These are phyloP conservation scores for Penelope pileata DNA, from an alignment of 2,113 vertebrate species.

Conservation along the genomic window DNA sequence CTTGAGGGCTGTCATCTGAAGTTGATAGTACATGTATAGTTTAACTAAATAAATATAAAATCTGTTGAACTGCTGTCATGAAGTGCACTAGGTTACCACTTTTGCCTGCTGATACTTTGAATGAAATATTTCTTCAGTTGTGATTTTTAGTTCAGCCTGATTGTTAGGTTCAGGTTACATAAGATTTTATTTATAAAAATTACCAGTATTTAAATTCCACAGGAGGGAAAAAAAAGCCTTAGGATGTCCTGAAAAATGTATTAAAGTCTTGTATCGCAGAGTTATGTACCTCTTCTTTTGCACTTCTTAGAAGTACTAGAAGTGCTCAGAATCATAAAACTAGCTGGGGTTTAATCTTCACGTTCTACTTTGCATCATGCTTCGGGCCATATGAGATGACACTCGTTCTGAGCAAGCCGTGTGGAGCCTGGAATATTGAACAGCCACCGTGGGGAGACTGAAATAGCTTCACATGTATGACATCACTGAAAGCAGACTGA, in stretches of 20 bases:
- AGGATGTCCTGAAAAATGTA: background rate
- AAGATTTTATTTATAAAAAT: background rate
- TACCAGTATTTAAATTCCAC: background rate
- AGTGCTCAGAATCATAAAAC: background rate
- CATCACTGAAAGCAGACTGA: background rate
- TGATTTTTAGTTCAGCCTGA: background rate
- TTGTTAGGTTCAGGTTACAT: background rate
- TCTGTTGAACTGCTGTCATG: background rate
- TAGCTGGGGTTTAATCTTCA: background rate
- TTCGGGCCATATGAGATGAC: background rate
- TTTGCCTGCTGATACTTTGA: background rate
- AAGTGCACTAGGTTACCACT: background rate
- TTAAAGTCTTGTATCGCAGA: background rate
- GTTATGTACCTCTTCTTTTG: background rate
- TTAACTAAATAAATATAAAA: background rate
- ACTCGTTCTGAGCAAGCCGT: background rate
- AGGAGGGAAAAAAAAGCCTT: background rate
- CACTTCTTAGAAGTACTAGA: background rate
- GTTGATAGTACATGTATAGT: background rate
- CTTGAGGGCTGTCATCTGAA: background rate
- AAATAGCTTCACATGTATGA: background rate
- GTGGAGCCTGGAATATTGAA: background rate
- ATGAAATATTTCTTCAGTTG: background rate
- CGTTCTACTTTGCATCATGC: background rate
- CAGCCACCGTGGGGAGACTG: background rate